Base-by-base conservation (phyloP, 53 echinoderm and acorn worm species). In the Holothuria leucospilota region DNA sequence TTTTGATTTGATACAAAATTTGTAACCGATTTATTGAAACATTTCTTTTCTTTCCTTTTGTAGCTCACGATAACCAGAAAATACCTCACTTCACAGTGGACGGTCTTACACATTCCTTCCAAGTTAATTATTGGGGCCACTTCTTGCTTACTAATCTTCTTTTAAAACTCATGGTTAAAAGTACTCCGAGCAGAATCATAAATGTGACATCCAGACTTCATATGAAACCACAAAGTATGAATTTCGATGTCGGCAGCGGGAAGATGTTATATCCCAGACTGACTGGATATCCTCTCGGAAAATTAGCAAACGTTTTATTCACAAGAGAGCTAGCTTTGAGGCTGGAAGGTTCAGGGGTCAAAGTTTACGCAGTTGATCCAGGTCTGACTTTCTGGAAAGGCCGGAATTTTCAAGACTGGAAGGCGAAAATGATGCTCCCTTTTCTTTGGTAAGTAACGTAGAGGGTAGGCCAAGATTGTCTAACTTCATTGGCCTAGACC, bases 271-370 rank as follows among this genome's bases (percentile, higher is more conserved):
- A 87, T 74, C 89, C 93, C 0, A 60, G 51, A 28, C 68, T 87
- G n/a, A 85, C 39, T 20, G 90, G 79, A 5, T 98, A 98, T 59
- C 34, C 51, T 12, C 69, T 74, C n/a, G 93, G 93, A 66, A 98
- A 98, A 67, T 87, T 95, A 38, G 95, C 93, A 77, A 98, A 98
- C 40, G 78, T 95, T 3, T 85, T 92, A 39, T 98, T 98, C 69
- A 85, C 87, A 13, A 74, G 85, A 18, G 92, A 93, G 84, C 86
- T 98, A 61, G 87, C 92, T 14, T 82, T 88, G 68, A 88, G 95
- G 29, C 69, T 93, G n/a, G 81, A 78, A 34, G 89, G 89, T 53
- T 91, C 93, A 39, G 92, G 88, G 53, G 90, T 98, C 16, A 71
- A 90, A 39, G 85, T 88, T 38, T 80, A 80, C 34, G 80, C 80